phyloP scores from a whole-genome alignment of 2,888 invertebrate genomes.

The Nyleta sp. region DNA sequence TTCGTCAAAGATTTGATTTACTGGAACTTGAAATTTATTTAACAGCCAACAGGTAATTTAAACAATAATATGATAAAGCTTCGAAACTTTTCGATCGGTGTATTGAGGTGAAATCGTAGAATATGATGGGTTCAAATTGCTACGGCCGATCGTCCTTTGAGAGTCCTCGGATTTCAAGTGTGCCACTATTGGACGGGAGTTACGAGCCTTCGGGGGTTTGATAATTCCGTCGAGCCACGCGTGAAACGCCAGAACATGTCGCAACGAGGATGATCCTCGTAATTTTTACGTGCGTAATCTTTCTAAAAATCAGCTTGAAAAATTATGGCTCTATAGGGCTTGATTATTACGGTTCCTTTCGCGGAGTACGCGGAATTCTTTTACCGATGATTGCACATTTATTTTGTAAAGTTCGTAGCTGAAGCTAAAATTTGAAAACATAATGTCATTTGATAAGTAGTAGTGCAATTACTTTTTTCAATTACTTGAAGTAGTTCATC shows the following conservation, averaged over 20 bases:
- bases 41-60: too few species aligned
- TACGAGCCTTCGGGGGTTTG: conserved; percentile 77
- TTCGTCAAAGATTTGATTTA: too few species aligned
- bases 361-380: conserved; percentile 18
- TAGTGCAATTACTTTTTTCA: too few species aligned
- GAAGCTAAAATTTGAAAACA: too few species aligned
- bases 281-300: conserved; percentile 38
- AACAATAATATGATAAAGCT: not conserved
- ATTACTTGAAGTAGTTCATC: too few species aligned
- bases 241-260: conserved; percentile 38
- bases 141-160: conserved; percentile 19
- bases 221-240: conserved; percentile 73
- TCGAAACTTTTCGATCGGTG: not conserved
- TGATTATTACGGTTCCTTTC: conserved; percentile 32
- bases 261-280: conserved; percentile 36
- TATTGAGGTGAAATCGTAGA: conserved; percentile 19
- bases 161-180: conserved; percentile 27
- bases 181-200: conserved; percentile 66
- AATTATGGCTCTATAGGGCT: conserved; percentile 43
- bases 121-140: conserved; percentile 17
- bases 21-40: too few species aligned
- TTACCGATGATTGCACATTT: conserved; percentile 24
- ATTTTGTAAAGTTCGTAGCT: too few species aligned
- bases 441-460: too few species aligned
- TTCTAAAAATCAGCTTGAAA: conserved; percentile 38